phyloP scores from a whole-genome alignment of 37 sponge, comb jelly and placozoan species.

The Chondrosia reniformis region DNA sequence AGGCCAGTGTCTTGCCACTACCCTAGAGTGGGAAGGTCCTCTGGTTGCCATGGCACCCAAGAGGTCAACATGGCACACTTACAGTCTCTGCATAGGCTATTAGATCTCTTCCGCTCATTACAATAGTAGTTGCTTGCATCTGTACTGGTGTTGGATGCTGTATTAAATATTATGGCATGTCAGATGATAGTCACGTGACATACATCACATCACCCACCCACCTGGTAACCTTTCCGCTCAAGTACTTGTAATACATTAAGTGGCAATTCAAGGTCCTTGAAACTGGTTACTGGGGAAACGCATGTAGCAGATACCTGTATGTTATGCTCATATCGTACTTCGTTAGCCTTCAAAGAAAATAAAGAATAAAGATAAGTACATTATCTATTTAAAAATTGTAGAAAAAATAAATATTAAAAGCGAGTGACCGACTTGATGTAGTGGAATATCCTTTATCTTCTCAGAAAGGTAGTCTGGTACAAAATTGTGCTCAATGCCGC shows the following conservation, averaged over 20 bases:
- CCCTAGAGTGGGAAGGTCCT: too few relatives aligned
- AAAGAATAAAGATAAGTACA: too few relatives aligned
- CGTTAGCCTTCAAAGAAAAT: not conserved
- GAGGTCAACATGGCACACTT: not conserved
- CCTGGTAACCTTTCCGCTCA: not conserved
- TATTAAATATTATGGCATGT: not conserved
- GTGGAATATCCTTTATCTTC: not conserved
- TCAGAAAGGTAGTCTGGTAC: conserved; percentile 28
- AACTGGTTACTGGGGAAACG: conserved; percentile 5
- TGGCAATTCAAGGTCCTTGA: conserved; percentile 18
- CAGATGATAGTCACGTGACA: not conserved
- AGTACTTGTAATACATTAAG: not conserved
- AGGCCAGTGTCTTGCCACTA: conserved; percentile 72
- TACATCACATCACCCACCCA: not conserved
- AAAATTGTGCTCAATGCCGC: conserved; percentile 38
- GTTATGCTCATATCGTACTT: conserved; percentile 13
- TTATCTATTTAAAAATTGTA: too few relatives aligned
- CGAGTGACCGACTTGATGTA: not conserved
- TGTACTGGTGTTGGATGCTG: conserved; percentile 33
- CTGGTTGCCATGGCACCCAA: not conserved
- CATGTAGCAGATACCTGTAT: conserved; percentile 26
- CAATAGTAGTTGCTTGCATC: conserved; percentile 37
- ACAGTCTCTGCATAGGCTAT: conserved; percentile 47
- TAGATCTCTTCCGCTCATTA: conserved; percentile 29
- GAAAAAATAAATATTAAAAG: not conserved